Conservation (phyloP, 2,888 invertebrate genomes). For the Limnephilus lunatus region DNA sequence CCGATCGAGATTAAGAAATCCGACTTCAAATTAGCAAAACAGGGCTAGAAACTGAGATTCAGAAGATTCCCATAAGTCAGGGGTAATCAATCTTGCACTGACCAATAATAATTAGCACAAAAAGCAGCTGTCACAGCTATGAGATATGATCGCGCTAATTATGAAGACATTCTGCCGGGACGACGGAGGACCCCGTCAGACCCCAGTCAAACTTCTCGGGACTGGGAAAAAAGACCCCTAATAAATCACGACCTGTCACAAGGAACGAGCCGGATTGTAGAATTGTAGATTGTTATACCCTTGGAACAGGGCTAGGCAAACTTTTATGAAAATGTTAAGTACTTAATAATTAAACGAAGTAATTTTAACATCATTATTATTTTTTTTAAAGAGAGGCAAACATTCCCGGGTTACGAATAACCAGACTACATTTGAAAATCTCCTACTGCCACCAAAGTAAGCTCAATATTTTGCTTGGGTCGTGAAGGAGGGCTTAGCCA, state of each 20-base stretch:
- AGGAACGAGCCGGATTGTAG: background rate
- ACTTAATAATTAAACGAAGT: no score
- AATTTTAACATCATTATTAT: no score
- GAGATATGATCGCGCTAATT: slow-evolving; percentile 51
- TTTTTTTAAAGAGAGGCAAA: no score
- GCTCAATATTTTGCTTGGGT: no score
- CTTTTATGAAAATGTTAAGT: background rate
- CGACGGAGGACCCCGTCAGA: slow-evolving; percentile 28
- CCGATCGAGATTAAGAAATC: background rate
- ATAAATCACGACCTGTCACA: slow-evolving; percentile 39
- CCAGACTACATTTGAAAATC: no score
- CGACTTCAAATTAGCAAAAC: background rate
- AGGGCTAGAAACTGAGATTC: background rate
- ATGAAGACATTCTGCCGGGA: slow-evolving; percentile 45
- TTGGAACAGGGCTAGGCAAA: background rate
- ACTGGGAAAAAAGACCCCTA: slow-evolving; percentile 12
- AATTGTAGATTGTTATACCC: slow-evolving; percentile 19
- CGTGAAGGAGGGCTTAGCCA: no score
- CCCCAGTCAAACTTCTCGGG: slow-evolving; percentile 29
- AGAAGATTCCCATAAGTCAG: background rate
- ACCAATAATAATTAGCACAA: slow-evolving; percentile 46
- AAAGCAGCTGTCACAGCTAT: slow-evolving; percentile 36
- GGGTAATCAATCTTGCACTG: slow-evolving; percentile 38
- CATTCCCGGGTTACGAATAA: no score
- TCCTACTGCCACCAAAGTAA: no score